A percentile compares a stretch with the other conserved stretches of the same genome.
Evolutionary conservation across 2,113 vertebrate genomes (phyloP).

Genomic region (Trochalopteron elliotii): DNA sequence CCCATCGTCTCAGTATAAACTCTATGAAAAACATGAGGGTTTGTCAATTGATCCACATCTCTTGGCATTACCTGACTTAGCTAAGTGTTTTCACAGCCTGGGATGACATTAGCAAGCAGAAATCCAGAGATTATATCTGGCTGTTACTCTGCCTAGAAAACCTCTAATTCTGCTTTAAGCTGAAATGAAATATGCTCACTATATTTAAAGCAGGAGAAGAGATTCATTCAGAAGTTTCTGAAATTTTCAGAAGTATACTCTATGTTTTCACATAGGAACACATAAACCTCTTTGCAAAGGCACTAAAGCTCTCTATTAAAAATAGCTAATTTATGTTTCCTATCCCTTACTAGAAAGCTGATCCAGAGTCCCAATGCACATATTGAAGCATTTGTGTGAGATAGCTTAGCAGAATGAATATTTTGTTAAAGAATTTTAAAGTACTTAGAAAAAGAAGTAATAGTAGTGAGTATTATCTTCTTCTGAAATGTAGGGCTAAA

Average conservation of each 20-base stretch:
- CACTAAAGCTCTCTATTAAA: not conserved
- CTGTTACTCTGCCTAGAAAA: not conserved
- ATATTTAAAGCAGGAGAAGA: not conserved
- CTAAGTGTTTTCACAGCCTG: not conserved
- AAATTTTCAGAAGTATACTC: not conserved
- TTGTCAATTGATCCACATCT: not conserved
- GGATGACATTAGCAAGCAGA: not conserved
- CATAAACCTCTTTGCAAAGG: not conserved
- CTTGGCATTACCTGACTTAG: not conserved
- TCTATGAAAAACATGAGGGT: not conserved
- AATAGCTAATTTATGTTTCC: not conserved
- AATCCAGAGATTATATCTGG: not conserved
- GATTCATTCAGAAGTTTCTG: not conserved
- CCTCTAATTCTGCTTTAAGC: not conserved
- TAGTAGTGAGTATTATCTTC: not conserved
- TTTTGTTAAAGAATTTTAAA: conserved; percentile 26
- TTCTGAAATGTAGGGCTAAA: conserved; percentile 2
- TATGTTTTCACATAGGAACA: not conserved
- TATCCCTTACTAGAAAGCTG: not conserved
- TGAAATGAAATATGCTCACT: not conserved
- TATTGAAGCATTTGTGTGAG: not conserved
- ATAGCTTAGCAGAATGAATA: not conserved
- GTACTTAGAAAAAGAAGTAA: not conserved
- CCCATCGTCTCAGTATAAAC: not conserved
- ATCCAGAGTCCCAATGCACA: not conserved